Conservation (phyloP, 2,797 vertebrate species). For the Anniella stebbinsi region DNA sequence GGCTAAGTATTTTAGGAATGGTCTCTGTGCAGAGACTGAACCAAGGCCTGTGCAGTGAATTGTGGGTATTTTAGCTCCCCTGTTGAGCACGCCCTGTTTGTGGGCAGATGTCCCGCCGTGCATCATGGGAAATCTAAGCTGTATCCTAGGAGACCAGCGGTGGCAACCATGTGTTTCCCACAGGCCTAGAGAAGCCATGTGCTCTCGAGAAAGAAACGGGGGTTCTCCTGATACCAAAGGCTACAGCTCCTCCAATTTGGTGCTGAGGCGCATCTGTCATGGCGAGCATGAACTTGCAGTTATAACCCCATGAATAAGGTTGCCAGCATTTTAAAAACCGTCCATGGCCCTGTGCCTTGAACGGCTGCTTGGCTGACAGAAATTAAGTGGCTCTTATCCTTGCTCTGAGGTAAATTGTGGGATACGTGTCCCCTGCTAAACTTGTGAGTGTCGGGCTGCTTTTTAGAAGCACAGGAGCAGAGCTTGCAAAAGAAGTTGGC, state of each 20-base stretch:
- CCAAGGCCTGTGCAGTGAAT: background rate
- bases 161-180: background rate
- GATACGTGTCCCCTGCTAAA: background rate
- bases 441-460: background rate
- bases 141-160: background rate
- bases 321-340: background rate
- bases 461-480: background rate
- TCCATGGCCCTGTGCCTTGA: background rate
- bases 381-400: background rate
- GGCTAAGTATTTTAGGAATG: background rate
- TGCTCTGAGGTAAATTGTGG: background rate
- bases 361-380: too few relatives aligned
- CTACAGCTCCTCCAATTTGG: too few relatives aligned
- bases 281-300: background rate
- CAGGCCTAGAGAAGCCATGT: background rate
- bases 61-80: background rate
- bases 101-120: background rate
- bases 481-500: background rate
- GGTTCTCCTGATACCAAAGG: background rate
- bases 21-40: background rate
- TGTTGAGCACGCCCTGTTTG: background rate
- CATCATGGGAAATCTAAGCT: background rate
- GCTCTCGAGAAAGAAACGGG: background rate
- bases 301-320: background rate
- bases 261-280: too few relatives aligned